Conservation (phyloP, 2,888 invertebrate genomes). For the Daptonema setosum region DNA sequence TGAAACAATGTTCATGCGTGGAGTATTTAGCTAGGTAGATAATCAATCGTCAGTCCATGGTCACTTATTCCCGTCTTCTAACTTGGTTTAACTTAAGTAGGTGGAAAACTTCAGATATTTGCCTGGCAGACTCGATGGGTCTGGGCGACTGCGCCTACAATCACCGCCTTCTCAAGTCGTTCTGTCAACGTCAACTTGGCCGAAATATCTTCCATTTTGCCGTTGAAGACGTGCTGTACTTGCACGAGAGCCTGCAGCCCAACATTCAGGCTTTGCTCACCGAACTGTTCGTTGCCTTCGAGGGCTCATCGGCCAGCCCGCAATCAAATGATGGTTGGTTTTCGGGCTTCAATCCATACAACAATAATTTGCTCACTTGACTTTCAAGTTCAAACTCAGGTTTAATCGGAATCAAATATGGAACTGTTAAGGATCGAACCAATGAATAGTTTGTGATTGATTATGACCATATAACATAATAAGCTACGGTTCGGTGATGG, state of each 20-base stretch:
- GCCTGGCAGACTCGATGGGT: conserved; percentile 28
- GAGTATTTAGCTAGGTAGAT: too few species aligned
- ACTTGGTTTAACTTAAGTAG: too few species aligned
- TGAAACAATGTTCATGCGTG: too few species aligned
- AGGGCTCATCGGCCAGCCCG: conserved; percentile 10
- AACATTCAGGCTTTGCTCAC: conserved; percentile 29
- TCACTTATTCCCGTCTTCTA: too few species aligned
- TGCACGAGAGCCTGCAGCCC: conserved; percentile 21
- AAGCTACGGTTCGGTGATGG: too few species aligned
- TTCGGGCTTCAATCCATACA: too few species aligned
- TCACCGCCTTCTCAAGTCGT: conserved; percentile 27
- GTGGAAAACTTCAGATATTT: too few species aligned
- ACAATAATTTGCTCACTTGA: too few species aligned
- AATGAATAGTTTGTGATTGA: neutral
- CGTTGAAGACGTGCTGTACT: conserved; percentile 32
- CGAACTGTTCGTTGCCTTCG: conserved; percentile 31
- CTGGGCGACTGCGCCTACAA: conserved; percentile 33
- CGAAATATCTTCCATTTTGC: conserved; percentile 29
- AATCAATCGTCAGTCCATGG: too few species aligned
- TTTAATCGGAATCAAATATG: too few species aligned
- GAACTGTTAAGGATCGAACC: neutral
- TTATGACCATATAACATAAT: neutral
- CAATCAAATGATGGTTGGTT: neutral
- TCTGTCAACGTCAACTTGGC: conserved; percentile 28
- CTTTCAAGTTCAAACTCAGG: too few species aligned